Conservation (phyloP, 2,797 vertebrate genomes). For the Propithecus deckenii region DNA sequence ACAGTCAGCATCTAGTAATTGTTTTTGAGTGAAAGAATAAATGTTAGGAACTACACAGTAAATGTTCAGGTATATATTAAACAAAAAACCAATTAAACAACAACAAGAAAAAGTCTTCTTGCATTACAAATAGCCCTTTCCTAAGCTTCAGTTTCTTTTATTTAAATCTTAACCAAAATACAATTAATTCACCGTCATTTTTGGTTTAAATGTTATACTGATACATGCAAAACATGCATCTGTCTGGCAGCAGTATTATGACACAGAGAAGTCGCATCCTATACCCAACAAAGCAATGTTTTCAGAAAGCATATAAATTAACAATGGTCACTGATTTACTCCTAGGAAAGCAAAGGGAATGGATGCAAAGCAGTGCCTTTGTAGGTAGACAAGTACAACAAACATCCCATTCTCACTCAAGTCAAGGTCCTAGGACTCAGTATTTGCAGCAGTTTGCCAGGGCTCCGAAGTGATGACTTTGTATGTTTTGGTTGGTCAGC, state of each 20-base stretch:
- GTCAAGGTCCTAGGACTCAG: not conserved
- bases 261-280: constrained; percentile 34
- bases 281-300: constrained; percentile 14
- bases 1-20: not conserved
- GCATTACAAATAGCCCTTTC: not conserved
- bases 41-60: not conserved
- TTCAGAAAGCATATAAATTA: constrained; percentile 31
- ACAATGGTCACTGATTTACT: not conserved
- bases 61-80: not conserved
- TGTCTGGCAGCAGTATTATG: constrained; percentile 40
- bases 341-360: not conserved
- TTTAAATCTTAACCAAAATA: constrained; percentile 50
- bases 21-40: not conserved
- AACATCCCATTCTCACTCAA: not conserved
- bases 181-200: constrained; percentile 18
- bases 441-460: not conserved
- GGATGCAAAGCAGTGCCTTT: not conserved
- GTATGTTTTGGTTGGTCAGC: not conserved
- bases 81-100: not conserved
- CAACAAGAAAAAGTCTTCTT: not conserved
- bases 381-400: not conserved
- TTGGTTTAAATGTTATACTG: constrained; percentile 31
- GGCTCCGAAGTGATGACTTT: not conserved
- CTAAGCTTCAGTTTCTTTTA: not conserved
- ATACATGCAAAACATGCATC: constrained; percentile 33